Conservation (phyloP, 2,888 invertebrate genomes). For the Lasioglossum villosulum region DNA sequence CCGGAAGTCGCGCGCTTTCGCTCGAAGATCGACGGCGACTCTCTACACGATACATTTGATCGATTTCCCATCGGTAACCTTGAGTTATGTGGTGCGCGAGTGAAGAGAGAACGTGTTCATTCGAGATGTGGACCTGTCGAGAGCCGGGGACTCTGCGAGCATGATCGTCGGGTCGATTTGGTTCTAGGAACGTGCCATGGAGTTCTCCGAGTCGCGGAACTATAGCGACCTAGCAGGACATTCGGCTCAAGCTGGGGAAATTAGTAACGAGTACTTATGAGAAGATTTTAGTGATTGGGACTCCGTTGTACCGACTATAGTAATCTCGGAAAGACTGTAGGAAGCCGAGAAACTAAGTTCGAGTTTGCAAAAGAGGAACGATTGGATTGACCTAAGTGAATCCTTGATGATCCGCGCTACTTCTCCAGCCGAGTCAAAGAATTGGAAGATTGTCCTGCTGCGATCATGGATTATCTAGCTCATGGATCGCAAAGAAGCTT, state of each 20-base stretch:
- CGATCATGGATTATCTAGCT: not conserved
- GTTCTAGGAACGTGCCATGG: not conserved
- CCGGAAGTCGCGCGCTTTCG: slow-evolving; percentile 54
- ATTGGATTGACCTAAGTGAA: not conserved
- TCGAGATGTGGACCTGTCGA: not conserved
- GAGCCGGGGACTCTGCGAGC: not conserved
- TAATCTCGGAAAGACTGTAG: not conserved
- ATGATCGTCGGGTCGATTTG: not conserved
- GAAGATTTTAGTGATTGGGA: not conserved
- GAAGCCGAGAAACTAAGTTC: not conserved
- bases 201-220: slow-evolving; percentile 43
- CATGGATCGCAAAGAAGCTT: not conserved
- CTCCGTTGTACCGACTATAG: not conserved
- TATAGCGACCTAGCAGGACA: slow-evolving; percentile 18
- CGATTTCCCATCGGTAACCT: slow-evolving; percentile 15
- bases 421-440: not conserved
- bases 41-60: not conserved
- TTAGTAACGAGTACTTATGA: not conserved
- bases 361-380: not conserved
- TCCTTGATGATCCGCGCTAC: not conserved
- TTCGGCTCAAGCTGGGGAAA: not conserved
- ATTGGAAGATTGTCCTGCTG: not conserved
- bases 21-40: not conserved
- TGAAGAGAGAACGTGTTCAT: slow-evolving; percentile 25
- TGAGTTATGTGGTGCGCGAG: slow-evolving; percentile 56